phyloP scores from a whole-genome alignment of 2,797 vertebrate genomes.

The Lindbergichthys nudifrons region DNA sequence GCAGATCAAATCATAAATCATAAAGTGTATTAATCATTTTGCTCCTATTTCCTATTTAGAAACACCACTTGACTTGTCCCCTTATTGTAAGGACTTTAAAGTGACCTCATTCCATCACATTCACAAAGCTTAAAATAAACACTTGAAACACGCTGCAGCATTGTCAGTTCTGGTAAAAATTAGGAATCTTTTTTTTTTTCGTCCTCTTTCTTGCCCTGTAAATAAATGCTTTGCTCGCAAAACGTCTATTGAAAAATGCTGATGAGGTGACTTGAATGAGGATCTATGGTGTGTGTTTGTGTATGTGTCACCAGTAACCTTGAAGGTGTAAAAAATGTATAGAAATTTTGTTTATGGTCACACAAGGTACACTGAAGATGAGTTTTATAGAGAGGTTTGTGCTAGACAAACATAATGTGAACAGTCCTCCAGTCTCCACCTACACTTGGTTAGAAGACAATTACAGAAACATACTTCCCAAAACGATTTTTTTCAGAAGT shows the following conservation, averaged over 20 bases:
- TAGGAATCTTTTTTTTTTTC: conserved; percentile 21
- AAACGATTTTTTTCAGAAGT: background rate
- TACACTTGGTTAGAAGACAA: background rate
- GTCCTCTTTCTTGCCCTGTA: conserved; percentile 17
- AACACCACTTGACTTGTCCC: background rate
- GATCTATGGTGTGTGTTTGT: conserved; percentile 5
- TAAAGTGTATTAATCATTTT: conserved; percentile 3
- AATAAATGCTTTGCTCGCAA: conserved; percentile 43
- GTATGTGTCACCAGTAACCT: background rate
- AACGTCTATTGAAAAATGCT: conserved; percentile 17
- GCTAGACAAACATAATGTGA: background rate
- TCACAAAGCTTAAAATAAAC: conserved; percentile 50
- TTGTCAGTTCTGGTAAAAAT: conserved; percentile 28
- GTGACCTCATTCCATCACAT: conserved; percentile 52
- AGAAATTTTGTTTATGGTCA: too few species aligned
- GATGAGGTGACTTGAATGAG: conserved; percentile 7
- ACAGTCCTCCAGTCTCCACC: background rate
- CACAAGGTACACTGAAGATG: background rate
- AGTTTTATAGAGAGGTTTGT: background rate
- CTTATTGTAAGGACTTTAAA: conserved; percentile 25
- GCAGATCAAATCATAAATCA: conserved; percentile 11
- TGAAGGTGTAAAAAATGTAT: background rate
- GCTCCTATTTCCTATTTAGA: background rate
- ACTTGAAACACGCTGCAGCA: conserved; percentile 29
- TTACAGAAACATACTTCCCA: background rate